Percentiles rank a stretch among this genome's conserved stretches.
Conservation (phyloP, 1,140 invertebrate species). For the Euwallacea fornicatus region DNA sequence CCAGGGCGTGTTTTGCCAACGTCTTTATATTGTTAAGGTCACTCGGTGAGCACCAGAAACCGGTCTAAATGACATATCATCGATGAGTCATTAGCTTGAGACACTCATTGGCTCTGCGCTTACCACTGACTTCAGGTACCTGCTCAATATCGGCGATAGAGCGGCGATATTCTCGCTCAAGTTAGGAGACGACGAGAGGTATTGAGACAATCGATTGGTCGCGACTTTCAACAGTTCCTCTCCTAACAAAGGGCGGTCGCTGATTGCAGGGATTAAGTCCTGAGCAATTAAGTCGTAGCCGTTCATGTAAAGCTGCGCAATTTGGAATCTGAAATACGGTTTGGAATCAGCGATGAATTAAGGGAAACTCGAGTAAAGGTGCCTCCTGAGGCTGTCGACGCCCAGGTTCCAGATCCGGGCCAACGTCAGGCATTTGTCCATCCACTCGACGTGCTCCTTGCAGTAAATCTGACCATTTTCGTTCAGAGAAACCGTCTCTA, state of each 20-base stretch:
- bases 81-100: neutral
- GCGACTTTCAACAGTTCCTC: constrained; percentile 68
- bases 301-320: constrained; percentile 73
- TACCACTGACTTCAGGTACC: constrained; percentile 73
- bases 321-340: constrained; percentile 55
- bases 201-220: constrained; percentile 69
- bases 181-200: constrained; percentile 61
- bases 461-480: constrained; percentile 59
- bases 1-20: constrained; percentile 42
- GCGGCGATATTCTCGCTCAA: constrained; percentile 66
- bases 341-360: neutral
- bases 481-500: constrained; percentile 61
- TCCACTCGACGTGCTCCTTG: constrained; percentile 66
- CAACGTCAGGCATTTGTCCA: constrained; percentile 69
- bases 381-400: constrained; percentile 71
- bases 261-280: constrained; percentile 69
- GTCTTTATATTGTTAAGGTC: constrained; percentile 41
- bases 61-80: constrained; percentile 37
- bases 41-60: constrained; percentile 49
- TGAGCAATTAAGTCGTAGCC: constrained; percentile 78
- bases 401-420: constrained; percentile 80
- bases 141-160: constrained; percentile 67
- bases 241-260: constrained; percentile 66
- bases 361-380: constrained; percentile 45
- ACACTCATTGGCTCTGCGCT: constrained; percentile 46